These are phyloP conservation scores for Parelbella ahira DNA, from an alignment of 2,888 invertebrate species.

Conservation along the genomic window DNA sequence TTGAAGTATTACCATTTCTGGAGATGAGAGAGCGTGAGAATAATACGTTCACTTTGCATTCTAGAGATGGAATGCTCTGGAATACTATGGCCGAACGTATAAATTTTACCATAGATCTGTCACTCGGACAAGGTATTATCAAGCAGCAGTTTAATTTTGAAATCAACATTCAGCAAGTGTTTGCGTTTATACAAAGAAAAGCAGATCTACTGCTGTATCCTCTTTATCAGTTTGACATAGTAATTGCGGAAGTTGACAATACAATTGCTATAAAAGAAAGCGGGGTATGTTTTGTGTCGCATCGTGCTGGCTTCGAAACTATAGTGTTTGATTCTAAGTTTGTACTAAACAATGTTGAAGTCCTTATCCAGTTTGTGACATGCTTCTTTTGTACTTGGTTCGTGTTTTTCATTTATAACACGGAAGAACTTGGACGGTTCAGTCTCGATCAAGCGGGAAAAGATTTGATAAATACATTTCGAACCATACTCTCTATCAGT, in stretches of 20 bases:
- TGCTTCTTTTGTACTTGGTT: slow-evolving; percentile 60
- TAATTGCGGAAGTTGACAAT: slow-evolving; percentile 55
- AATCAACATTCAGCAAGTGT: slow-evolving; percentile 48
- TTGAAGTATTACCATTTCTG: slow-evolving; percentile 51
- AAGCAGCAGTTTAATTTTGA: slow-evolving; percentile 53
- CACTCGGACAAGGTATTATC: slow-evolving; percentile 37
- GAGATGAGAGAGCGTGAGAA: slow-evolving; percentile 39
- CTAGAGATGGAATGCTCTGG: slow-evolving; percentile 64
- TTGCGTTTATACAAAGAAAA: slow-evolving; percentile 51
- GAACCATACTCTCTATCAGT: slow-evolving; percentile 51
- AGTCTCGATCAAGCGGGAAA: slow-evolving; percentile 59
- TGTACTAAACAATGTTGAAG: slow-evolving; percentile 37
- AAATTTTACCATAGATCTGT: slow-evolving; percentile 60
- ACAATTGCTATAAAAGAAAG: slow-evolving; percentile 57
- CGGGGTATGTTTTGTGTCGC: slow-evolving; percentile 61
- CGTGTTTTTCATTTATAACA: slow-evolving; percentile 50
- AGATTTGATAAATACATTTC: slow-evolving; percentile 58
- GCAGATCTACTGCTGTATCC: slow-evolving; percentile 58
- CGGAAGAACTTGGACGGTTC: slow-evolving; percentile 39
- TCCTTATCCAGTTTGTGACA: slow-evolving; percentile 39
- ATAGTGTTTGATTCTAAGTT: slow-evolving; percentile 51
- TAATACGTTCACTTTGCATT: slow-evolving; percentile 42
- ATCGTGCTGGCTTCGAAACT: slow-evolving; percentile 59
- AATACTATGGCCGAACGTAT: slow-evolving; percentile 49
- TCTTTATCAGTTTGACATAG: slow-evolving; percentile 59